Conservation (phyloP, 2,797 vertebrate species). For the Hafferia zeledoni region DNA sequence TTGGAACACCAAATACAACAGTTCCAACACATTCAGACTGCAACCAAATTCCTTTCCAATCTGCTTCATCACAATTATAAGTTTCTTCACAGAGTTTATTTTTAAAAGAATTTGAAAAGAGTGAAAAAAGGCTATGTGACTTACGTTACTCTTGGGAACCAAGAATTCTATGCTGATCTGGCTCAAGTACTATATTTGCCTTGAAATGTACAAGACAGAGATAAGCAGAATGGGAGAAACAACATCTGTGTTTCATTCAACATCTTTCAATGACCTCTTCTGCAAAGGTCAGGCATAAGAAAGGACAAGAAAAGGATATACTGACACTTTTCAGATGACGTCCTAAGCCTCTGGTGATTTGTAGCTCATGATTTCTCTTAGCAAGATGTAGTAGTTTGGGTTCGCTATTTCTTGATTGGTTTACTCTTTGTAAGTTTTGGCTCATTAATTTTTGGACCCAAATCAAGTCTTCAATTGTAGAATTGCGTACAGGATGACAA, state of each 20-base stretch:
- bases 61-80: not conserved
- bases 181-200: not conserved
- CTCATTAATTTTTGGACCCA: not conserved
- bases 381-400: not conserved
- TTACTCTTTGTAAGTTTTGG: not conserved
- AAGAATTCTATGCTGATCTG: not conserved
- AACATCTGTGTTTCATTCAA: not conserved
- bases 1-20: not conserved
- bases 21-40: not conserved
- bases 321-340: not conserved
- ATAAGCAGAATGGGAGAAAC: not conserved
- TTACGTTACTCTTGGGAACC: not conserved
- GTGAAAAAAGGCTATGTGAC: not conserved
- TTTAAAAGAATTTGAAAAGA: not conserved
- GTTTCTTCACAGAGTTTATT: not conserved
- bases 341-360: not conserved
- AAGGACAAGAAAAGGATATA: not conserved
- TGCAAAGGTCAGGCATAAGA: not conserved
- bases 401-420: not conserved
- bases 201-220: not conserved
- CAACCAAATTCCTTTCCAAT: not conserved
- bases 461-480: not conserved
- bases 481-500: not conserved
- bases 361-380: not conserved
- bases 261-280: not conserved